Percentiles rank a stretch among this genome's conserved stretches.
phyloP scores from a whole-genome alignment of 2,113 vertebrate species.

The Triplophysa tibetana region DNA sequence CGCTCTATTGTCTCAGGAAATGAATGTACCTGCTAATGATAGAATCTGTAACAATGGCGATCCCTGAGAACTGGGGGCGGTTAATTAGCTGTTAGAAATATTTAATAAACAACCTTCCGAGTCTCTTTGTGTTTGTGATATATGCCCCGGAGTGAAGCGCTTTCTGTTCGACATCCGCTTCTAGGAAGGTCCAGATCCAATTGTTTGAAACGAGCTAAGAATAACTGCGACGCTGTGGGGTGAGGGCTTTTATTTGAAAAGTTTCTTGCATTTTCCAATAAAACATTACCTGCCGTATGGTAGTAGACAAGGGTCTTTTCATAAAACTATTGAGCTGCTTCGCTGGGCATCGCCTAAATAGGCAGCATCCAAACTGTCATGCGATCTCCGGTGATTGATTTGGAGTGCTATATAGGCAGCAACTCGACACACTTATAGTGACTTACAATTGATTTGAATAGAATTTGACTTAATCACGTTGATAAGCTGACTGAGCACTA shows the following conservation, averaged over 20 bases:
- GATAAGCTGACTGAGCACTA: no score
- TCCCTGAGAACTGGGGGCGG: conserved; percentile 43
- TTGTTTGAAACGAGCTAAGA: conserved; percentile 47
- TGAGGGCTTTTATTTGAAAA: not conserved
- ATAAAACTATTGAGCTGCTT: no score
- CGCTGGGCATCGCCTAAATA: no score
- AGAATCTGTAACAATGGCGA: conserved; percentile 64
- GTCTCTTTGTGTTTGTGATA: conserved; percentile 50
- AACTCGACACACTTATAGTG: no score
- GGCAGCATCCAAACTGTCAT: no score
- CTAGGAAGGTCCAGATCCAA: conserved; percentile 35
- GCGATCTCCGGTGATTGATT: no score
- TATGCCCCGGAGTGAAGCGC: conserved; percentile 28
- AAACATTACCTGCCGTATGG: conserved; percentile 1
- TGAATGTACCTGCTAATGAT: conserved; percentile 66
- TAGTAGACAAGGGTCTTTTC: not conserved
- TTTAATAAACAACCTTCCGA: conserved; percentile 49
- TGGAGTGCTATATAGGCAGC: no score
- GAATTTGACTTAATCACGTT: no score
- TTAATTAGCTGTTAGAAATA: conserved; percentile 57
- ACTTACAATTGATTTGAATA: no score
- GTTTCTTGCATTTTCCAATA: conserved; percentile 9
- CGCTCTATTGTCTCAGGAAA: conserved; percentile 61
- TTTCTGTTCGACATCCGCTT: conserved; percentile 41
- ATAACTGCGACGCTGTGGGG: conserved; percentile 26